Percentiles rank a stretch among this genome's conserved stretches.
phyloP scores from a whole-genome alignment of 2,797 vertebrate species.

The Onychomys arenicola region DNA sequence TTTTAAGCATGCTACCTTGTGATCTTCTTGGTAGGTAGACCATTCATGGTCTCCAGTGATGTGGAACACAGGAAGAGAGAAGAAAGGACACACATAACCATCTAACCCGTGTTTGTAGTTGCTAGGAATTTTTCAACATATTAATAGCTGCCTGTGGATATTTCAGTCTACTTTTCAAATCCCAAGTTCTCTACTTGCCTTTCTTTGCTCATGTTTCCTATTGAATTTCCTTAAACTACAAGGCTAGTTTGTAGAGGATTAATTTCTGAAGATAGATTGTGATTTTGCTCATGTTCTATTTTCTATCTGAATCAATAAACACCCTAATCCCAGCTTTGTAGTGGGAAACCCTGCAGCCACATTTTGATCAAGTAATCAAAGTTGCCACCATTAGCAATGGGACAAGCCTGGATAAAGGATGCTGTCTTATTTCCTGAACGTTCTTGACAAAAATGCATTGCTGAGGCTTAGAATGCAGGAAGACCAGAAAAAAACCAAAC shows the following conservation, averaged over 20 bases:
- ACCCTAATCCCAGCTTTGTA: not conserved
- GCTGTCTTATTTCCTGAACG: fast-evolving
- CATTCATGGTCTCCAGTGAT: not conserved
- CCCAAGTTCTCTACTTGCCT: not conserved
- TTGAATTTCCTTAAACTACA: not conserved
- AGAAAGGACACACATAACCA: not conserved
- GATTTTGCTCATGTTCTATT: not conserved
- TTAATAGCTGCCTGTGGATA: not conserved
- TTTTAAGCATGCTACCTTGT: not conserved
- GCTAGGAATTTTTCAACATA: not conserved
- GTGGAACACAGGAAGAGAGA: not conserved
- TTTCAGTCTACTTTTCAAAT: not conserved
- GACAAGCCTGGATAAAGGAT: not conserved
- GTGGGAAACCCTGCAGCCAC: not conserved
- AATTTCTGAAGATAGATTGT: not conserved
- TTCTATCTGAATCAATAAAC: not conserved
- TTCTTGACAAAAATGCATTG: not conserved
- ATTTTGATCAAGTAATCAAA: not conserved
- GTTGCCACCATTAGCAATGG: fast-evolving
- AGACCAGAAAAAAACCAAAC: not conserved
- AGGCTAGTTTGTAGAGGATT: not conserved
- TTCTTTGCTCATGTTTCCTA: not conserved
- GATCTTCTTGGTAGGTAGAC: not conserved
- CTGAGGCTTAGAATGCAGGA: not conserved
- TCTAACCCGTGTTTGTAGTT: not conserved